phyloP scores from a whole-genome alignment of 1,140 invertebrate species.

The Saccostrea cuccullata region DNA sequence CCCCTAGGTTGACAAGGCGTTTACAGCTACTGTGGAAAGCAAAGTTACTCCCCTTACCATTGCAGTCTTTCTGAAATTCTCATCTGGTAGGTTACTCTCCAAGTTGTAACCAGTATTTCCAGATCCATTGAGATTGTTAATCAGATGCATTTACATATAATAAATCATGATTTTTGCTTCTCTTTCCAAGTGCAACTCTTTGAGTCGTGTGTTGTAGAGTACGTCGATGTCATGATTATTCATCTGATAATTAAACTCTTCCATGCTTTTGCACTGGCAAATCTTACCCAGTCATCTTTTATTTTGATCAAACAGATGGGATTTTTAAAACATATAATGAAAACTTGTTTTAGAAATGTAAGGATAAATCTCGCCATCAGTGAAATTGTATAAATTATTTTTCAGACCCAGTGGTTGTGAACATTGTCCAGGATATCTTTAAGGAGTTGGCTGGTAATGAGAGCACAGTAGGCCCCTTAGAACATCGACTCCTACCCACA shows the following conservation, averaged over 20 bases:
- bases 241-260: too few relatives aligned
- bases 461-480: slow-evolving; percentile 82
- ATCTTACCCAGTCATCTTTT: too few relatives aligned
- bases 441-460: slow-evolving; percentile 84
- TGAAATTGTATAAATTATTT: slow-evolving; percentile 49
- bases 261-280: too few relatives aligned
- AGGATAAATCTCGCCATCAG: too few relatives aligned
- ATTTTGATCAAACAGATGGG: too few relatives aligned
- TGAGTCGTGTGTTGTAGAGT: too few relatives aligned
- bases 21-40: slow-evolving; percentile 84
- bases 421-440: slow-evolving; percentile 85
- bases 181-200: too few relatives aligned
- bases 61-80: slow-evolving; percentile 86
- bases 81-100: slow-evolving; percentile 76
- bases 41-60: slow-evolving; percentile 86
- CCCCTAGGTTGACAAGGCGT: slow-evolving; percentile 84
- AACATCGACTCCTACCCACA: slow-evolving; percentile 86
- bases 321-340: too few relatives aligned
- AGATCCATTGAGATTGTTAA: neutral
- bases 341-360: too few relatives aligned
- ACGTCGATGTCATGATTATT: too few relatives aligned
- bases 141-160: too few relatives aligned
- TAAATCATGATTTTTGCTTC: too few relatives aligned
- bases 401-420: slow-evolving; percentile 84
- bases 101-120: neutral